phyloP scores from a whole-genome alignment of 2,888 invertebrate species.

The Synergus laeviventris region DNA sequence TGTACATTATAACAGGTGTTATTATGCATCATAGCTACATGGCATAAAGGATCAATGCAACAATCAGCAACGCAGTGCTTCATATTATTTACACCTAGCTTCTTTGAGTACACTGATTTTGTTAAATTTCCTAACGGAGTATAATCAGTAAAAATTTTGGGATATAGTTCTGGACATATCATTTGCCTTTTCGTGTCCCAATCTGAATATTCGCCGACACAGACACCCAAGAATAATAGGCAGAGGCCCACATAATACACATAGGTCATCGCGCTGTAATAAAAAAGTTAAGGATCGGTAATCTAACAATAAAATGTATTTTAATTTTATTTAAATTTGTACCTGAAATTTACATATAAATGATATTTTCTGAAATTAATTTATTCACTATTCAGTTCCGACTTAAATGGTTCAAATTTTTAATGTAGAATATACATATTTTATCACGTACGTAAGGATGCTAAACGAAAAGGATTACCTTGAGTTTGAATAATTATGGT shows the following conservation, averaged over 20 bases:
- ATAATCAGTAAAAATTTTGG: slow-evolving; percentile 79
- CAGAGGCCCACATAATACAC: slow-evolving; percentile 59
- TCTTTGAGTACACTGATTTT: slow-evolving; percentile 75
- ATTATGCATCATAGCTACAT: slow-evolving; percentile 88
- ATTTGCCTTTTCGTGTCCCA: slow-evolving; percentile 71
- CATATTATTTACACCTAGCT: slow-evolving; percentile 77
- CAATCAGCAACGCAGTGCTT: slow-evolving; percentile 83
- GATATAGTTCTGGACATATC: slow-evolving; percentile 79
- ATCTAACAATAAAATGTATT: no score
- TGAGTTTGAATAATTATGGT: no score
- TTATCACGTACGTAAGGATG: no score
- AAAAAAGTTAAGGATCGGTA: background rate
- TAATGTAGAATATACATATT: no score
- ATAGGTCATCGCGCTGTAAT: slow-evolving; percentile 60
- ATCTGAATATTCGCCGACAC: slow-evolving; percentile 60
- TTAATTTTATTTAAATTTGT: no score
- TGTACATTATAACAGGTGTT: slow-evolving; percentile 87
- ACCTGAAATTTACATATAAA: no score
- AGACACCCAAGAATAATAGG: slow-evolving; percentile 61
- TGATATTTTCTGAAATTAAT: no score
- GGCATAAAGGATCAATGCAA: slow-evolving; percentile 83
- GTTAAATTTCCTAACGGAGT: slow-evolving; percentile 78
- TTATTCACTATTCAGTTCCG: no score
- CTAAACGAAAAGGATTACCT: no score
- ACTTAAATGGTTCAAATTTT: no score